Conservation (phyloP, 2,888 invertebrate genomes). For the Syrista parreyssii region DNA sequence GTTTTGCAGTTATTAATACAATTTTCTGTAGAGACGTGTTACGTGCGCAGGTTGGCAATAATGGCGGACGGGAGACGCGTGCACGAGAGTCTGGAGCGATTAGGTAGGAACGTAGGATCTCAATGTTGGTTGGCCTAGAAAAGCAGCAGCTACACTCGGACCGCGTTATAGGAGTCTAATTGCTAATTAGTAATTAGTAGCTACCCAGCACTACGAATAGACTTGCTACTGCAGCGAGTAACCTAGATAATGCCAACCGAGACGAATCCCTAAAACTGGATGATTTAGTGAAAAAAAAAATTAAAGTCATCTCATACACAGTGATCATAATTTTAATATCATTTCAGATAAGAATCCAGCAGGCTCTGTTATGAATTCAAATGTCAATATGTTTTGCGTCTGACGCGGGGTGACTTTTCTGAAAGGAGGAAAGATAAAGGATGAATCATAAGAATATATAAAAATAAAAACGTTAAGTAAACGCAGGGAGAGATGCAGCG, state of each 20-base stretch:
- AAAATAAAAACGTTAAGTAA: constrained; percentile 9
- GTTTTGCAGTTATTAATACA: background rate
- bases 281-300: background rate
- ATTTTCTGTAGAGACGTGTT: background rate
- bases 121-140: constrained; percentile 44
- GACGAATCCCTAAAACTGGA: constrained; percentile 7
- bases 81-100: constrained; percentile 26
- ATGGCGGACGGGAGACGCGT: background rate
- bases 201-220: constrained; percentile 19
- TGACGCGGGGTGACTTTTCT: background rate
- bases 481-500: constrained; percentile 33
- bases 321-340: background rate
- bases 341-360: background rate
- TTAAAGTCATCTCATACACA: background rate
- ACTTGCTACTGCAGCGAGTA: constrained; percentile 17
- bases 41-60: background rate
- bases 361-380: background rate
- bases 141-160: constrained; percentile 32
- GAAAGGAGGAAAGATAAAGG: background rate
- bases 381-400: background rate
- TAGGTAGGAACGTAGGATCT: constrained; percentile 42
- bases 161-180: constrained; percentile 40
- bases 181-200: constrained; percentile 54
- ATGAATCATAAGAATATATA: background rate
- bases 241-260: constrained; percentile 17